Conservation (phyloP, 2,113 vertebrate species). For the Daboia siamensis region DNA sequence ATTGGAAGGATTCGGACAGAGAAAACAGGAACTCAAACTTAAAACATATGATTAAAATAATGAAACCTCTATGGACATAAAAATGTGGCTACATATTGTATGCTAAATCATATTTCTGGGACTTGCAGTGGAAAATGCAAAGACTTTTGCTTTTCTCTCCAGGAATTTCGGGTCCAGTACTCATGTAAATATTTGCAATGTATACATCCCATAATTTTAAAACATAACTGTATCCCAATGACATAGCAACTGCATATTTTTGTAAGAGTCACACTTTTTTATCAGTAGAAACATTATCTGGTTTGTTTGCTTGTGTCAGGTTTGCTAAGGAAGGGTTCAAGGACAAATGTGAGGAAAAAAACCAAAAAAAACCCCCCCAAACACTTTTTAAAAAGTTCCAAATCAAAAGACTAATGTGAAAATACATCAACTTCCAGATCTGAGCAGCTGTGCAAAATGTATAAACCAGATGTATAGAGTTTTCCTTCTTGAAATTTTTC, state of each 20-base stretch:
- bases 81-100: background rate
- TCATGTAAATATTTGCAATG: slow-evolving; percentile 14
- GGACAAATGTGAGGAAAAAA: slow-evolving; percentile 13
- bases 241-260: slow-evolving; percentile 30
- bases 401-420: slow-evolving; percentile 23
- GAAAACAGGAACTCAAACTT: background rate
- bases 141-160: slow-evolving; percentile 15
- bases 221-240: background rate
- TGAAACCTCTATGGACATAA: background rate
- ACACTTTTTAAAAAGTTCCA: slow-evolving; percentile 9
- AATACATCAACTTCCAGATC: background rate
- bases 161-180: background rate
- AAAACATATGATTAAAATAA: background rate
- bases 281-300: background rate
- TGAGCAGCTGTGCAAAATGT: slow-evolving; percentile 27
- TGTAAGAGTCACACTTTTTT: background rate
- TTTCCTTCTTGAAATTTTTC: background rate
- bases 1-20: background rate
- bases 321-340: slow-evolving; percentile 21
- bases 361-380: background rate
- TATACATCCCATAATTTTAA: background rate
- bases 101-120: background rate
- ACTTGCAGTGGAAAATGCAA: background rate
- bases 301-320: background rate
- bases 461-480: slow-evolving; percentile 22